These are phyloP conservation scores for Neoaliturus tenellus DNA, from an alignment of 2,888 invertebrate species.

Conservation along the genomic window DNA sequence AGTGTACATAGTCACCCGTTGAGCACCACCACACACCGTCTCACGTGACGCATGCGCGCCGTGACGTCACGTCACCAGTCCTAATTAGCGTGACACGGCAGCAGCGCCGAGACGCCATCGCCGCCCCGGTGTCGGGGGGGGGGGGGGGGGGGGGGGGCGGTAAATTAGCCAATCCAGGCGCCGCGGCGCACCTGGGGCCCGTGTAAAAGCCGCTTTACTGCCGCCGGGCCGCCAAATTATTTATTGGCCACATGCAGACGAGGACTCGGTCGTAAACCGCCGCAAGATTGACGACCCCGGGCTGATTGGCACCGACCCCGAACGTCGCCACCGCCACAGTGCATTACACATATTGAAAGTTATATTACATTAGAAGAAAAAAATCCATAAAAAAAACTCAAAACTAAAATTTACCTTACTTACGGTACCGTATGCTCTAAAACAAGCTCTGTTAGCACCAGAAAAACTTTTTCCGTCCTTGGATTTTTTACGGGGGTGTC, in stretches of 20 bases:
- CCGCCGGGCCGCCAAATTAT: conserved; percentile 49
- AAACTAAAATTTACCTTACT: too few species aligned
- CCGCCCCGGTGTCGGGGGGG: conserved; percentile 13
- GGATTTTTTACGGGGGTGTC: too few species aligned
- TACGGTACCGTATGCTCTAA: too few species aligned
- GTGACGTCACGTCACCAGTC: conserved; percentile 47
- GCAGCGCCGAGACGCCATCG: too few species aligned
- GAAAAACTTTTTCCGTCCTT: too few species aligned
- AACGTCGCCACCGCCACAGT: too few species aligned
- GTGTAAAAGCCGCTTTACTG: conserved; percentile 45
- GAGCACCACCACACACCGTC: too few species aligned
- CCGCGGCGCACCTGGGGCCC: conserved; percentile 51
- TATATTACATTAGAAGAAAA: too few species aligned
- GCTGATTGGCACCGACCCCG: conserved; percentile 7
- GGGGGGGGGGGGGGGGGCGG: conserved; percentile 35
- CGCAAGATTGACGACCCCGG: conserved; percentile 3
- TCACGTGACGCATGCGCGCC: background rate
- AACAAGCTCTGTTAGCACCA: too few species aligned
- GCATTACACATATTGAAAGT: too few species aligned
- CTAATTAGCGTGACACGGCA: conserved; percentile 43
- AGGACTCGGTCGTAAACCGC: conserved; percentile 2
- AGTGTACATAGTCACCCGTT: too few species aligned
- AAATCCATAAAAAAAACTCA: too few species aligned
- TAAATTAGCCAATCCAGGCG: conserved; percentile 57
- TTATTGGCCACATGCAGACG: conserved; percentile 39